Evolutionary conservation across 2,888 invertebrate genomes (phyloP).

Genomic region (Tenodera sinensis): DNA sequence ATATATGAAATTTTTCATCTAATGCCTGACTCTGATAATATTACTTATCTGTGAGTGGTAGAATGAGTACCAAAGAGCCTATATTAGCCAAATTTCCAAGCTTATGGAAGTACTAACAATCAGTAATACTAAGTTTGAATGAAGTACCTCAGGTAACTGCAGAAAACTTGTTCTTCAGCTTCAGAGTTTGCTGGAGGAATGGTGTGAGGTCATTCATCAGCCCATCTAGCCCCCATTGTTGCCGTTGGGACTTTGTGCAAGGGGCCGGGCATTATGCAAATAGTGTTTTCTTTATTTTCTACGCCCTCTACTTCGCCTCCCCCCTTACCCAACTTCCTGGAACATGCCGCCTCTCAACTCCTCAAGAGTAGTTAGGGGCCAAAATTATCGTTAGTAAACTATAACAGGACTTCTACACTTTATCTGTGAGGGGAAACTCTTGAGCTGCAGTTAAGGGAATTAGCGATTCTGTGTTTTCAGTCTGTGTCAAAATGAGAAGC

Average conservation of each 20-base stretch:
- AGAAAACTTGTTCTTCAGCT: neutral
- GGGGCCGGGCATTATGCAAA: constrained; percentile 28
- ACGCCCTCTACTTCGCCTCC: neutral
- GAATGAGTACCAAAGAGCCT: neutral
- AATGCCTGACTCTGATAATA: neutral
- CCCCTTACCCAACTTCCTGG: neutral
- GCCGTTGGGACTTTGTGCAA: constrained; percentile 11
- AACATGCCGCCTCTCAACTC: neutral
- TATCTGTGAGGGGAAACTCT: neutral
- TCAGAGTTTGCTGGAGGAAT: neutral
- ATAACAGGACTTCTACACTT: neutral
- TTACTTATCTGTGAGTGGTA: too few species aligned
- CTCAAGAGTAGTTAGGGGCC: neutral
- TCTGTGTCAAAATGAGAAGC: neutral
- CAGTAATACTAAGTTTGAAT: neutral
- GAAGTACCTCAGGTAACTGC: neutral
- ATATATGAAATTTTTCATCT: too few species aligned
- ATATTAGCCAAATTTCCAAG: neutral
- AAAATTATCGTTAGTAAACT: neutral
- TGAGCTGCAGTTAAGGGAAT: neutral
- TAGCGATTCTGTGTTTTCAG: neutral
- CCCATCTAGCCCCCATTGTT: constrained; percentile 22
- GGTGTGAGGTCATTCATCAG: constrained; percentile 27
- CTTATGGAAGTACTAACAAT: neutral
- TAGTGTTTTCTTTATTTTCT: constrained; percentile 27